Percentiles rank a stretch among this genome's conserved stretches.
phyloP scores from a whole-genome alignment of 2,888 invertebrate genomes.

The Platycnemis pennipes region DNA sequence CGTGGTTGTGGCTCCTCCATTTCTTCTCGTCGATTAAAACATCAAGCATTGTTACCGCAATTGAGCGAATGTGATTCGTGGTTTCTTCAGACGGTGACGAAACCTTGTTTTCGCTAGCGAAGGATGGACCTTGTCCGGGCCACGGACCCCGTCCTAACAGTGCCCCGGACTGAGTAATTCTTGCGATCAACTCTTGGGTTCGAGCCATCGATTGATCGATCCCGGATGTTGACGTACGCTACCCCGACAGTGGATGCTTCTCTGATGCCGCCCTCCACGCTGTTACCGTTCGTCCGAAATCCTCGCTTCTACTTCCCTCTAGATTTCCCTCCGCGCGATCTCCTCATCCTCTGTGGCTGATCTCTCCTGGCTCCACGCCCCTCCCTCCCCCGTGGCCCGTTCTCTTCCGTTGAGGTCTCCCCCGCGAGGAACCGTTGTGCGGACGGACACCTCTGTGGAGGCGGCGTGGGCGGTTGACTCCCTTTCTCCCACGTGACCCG shows the following conservation, averaged over 20 bases:
- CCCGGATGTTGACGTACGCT: background rate
- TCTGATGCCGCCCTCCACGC: background rate
- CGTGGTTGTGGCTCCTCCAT: too few relatives aligned
- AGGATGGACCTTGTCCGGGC: too few relatives aligned
- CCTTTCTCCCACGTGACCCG: constrained; percentile 11
- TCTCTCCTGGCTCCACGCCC: background rate
- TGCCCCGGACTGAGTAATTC: too few relatives aligned
- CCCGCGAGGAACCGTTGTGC: background rate
- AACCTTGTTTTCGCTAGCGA: too few relatives aligned
- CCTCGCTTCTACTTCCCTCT: too few relatives aligned
- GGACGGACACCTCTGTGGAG: background rate
- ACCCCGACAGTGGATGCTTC: background rate
- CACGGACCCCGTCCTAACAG: too few relatives aligned
- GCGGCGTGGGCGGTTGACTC: background rate
- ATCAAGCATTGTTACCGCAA: too few relatives aligned
- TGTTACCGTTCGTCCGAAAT: background rate
- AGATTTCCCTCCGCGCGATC: background rate
- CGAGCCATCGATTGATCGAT: background rate
- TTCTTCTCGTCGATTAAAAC: too few relatives aligned
- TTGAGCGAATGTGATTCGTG: too few relatives aligned
- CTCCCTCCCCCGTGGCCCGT: background rate
- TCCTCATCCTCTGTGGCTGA: background rate
- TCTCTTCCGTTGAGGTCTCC: background rate
- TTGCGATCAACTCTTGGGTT: too few relatives aligned
- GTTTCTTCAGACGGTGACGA: too few relatives aligned